These are phyloP conservation scores for Leucopsar rothschildi DNA, from an alignment of 2,113 vertebrate species.

Conservation along the genomic window DNA sequence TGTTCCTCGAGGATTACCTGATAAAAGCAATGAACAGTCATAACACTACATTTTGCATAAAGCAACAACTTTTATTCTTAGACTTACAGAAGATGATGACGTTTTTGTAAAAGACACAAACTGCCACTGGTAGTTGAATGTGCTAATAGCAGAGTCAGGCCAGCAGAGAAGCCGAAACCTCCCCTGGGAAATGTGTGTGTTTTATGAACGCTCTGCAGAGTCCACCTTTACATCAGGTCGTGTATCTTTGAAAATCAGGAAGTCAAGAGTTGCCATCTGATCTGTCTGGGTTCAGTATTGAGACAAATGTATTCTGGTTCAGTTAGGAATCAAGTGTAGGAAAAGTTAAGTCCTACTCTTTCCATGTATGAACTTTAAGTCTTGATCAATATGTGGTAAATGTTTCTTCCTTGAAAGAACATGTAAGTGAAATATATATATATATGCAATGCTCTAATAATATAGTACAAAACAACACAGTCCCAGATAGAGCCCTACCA, in stretches of 20 bases:
- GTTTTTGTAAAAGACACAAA: neutral
- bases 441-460: neutral
- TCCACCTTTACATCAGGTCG: accelerated
- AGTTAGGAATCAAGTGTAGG: neutral
- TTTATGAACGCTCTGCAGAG: neutral
- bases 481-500: neutral
- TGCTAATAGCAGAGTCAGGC: neutral
- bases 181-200: neutral
- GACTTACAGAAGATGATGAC: neutral
- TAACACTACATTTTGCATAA: neutral
- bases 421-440: neutral
- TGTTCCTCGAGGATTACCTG: neutral
- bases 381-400: neutral
- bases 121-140: neutral
- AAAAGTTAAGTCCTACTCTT: neutral
- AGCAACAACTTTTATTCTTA: neutral
- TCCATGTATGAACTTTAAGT: neutral
- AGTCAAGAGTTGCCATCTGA: neutral
- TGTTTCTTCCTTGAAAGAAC: neutral
- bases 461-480: neutral
- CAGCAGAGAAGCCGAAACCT: neutral
- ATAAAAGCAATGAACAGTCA: neutral
- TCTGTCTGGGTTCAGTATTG: neutral
- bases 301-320: neutral
- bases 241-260: neutral